Conservation (phyloP, 2,888 invertebrate genomes). For the Acronicta psi region DNA sequence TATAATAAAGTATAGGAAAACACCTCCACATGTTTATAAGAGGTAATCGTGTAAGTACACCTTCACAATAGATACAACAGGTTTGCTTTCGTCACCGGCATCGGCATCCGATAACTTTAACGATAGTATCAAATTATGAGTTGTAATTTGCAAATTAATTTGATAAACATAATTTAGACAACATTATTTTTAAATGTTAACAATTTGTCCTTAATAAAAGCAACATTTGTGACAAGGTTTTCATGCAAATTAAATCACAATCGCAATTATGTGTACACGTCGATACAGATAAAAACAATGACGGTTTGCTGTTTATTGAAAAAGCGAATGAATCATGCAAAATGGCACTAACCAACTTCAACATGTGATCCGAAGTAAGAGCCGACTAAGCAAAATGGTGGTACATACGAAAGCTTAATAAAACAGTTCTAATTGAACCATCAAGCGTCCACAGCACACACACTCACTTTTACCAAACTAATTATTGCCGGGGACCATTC, state of each 20-base stretch:
- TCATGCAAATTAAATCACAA: constrained; percentile 38
- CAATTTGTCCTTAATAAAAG: constrained; percentile 13
- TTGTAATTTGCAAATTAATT: constrained; percentile 31
- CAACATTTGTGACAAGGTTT: constrained; percentile 13
- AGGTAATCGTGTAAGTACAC: constrained; percentile 23
- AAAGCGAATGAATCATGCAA: constrained; percentile 59
- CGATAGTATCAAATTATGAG: constrained; percentile 38
- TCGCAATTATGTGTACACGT: constrained; percentile 19
- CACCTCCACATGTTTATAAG: constrained; percentile 20
- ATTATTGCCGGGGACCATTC: constrained; percentile 82
- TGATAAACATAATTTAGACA: constrained; percentile 41
- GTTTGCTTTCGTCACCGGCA: constrained; percentile 40
- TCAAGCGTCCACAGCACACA: constrained; percentile 83
- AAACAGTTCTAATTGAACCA: constrained; percentile 82
- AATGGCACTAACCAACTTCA: constrained; percentile 83
- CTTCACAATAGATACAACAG: constrained; percentile 40
- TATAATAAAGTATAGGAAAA: constrained; percentile 12
- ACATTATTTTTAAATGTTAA: constrained; percentile 23
- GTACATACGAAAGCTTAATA: constrained; percentile 75
- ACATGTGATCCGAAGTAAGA: constrained; percentile 74
- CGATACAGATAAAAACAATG: constrained; percentile 36
- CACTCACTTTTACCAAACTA: constrained; percentile 88
- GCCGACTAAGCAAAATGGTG: constrained; percentile 65
- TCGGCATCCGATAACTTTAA: constrained; percentile 41
- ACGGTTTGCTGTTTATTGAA: constrained; percentile 36